Percentiles rank a stretch among this genome's conserved stretches.
Evolutionary conservation across 23 tunicate species (phyloP).

Genomic region (Diplosoma virens): DNA sequence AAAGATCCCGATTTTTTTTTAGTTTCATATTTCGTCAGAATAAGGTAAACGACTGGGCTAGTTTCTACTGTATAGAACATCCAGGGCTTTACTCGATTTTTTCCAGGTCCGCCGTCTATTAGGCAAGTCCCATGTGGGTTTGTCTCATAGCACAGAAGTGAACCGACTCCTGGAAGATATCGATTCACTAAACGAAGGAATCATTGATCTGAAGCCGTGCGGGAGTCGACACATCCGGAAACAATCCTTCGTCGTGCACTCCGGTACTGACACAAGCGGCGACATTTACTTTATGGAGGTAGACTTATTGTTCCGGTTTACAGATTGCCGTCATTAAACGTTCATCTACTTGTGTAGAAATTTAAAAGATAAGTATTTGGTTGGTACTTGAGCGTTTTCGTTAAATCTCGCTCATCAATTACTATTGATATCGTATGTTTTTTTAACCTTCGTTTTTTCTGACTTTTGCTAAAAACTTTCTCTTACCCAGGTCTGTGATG

Average conservation of each 20-base stretch:
- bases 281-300: slow-evolving; percentile 97
- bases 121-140: slow-evolving; percentile 97
- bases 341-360: too few species aligned
- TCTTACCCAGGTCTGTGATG: slow-evolving; percentile 78
- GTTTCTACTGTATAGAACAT: too few species aligned
- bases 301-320: too few species aligned
- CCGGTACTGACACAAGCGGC: slow-evolving; percentile 91
- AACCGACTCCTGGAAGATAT: slow-evolving; percentile 72
- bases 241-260: slow-evolving; percentile 96
- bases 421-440: too few species aligned
- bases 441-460: too few species aligned
- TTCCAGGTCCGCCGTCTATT: slow-evolving; percentile 82
- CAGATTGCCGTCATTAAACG: too few species aligned
- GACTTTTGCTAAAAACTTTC: background rate
- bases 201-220: slow-evolving; percentile 94
- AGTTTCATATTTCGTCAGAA: background rate
- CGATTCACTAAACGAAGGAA: slow-evolving; percentile 5
- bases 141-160: slow-evolving; percentile 85
- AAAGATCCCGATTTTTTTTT: background rate
- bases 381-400: too few species aligned
- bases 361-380: too few species aligned
- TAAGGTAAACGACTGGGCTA: too few species aligned
- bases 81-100: too few species aligned
- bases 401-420: too few species aligned
- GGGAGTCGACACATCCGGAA: slow-evolving; percentile 97